phyloP scores from a whole-genome alignment of 2,797 vertebrate genomes.

The Lacerta agilis region DNA sequence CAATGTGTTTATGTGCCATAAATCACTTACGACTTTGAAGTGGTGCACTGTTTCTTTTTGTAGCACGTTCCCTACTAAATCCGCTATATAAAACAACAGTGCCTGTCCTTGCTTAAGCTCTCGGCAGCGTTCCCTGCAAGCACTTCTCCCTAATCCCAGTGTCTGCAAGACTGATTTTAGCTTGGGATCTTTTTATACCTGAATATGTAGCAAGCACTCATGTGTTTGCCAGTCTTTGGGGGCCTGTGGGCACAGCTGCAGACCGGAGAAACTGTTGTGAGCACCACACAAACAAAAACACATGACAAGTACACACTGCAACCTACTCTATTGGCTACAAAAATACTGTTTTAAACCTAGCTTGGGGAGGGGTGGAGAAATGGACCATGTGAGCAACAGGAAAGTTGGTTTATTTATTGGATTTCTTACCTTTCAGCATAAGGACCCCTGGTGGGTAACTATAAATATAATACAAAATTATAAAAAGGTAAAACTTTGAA shows the following conservation, averaged over 20 bases:
- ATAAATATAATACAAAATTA: too few relatives aligned
- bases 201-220: background rate
- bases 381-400: too few relatives aligned
- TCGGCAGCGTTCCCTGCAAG: background rate
- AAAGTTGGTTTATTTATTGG: too few relatives aligned
- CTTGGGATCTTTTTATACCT: background rate
- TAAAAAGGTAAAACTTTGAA: too few relatives aligned
- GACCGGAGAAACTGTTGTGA: too few relatives aligned
- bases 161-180: background rate
- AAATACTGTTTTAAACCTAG: background rate
- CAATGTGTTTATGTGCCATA: slow-evolving; percentile 15
- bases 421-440: too few relatives aligned
- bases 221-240: background rate
- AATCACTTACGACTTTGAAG: background rate
- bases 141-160: background rate
- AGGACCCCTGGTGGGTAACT: too few relatives aligned
- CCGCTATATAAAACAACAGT: background rate
- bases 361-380: too few relatives aligned
- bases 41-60: background rate
- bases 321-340: too few relatives aligned
- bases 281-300: too few relatives aligned
- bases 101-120: background rate
- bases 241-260: too few relatives aligned
- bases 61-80: background rate
- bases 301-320: too few relatives aligned